Evolutionary conservation across 2,797 vertebrate species (phyloP).

Genomic region (Rhyacichthys aspro): DNA sequence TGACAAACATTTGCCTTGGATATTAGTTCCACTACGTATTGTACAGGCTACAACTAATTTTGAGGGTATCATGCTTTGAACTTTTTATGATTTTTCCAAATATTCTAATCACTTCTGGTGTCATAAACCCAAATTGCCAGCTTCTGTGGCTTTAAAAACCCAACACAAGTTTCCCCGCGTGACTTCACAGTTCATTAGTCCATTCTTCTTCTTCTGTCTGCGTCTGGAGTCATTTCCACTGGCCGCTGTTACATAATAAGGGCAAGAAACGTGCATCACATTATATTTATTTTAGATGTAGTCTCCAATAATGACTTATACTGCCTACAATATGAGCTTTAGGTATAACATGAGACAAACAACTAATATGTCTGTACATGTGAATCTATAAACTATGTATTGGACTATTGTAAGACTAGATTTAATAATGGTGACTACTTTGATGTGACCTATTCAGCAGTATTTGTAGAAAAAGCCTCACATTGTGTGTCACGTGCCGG

Average conservation of each 20-base stretch:
- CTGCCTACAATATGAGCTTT: slow-evolving; percentile 34
- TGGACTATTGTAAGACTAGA: slow-evolving; percentile 30
- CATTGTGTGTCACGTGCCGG: slow-evolving; percentile 31
- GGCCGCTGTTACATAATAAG: slow-evolving; percentile 45
- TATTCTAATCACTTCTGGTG: no score
- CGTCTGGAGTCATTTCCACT: not conserved
- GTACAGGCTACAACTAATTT: no score
- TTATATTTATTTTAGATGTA: slow-evolving; percentile 8
- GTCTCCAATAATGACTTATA: not conserved
- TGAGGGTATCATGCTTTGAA: no score
- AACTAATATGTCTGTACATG: slow-evolving; percentile 39
- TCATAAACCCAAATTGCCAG: no score
- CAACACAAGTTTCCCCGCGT: no score
- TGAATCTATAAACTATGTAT: slow-evolving; percentile 39
- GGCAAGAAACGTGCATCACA: slow-evolving; percentile 23
- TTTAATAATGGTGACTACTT: slow-evolving; percentile 43
- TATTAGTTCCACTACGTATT: no score
- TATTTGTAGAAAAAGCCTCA: slow-evolving; percentile 25
- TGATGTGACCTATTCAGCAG: slow-evolving; percentile 19
- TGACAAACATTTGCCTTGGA: no score
- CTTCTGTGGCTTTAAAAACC: no score
- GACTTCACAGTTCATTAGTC: not conserved
- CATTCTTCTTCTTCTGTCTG: not conserved
- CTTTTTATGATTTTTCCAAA: no score
- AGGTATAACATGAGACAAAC: slow-evolving; percentile 34